Base-by-base conservation (phyloP, 1,140 invertebrate genomes). In the Brachystomella parvula region DNA sequence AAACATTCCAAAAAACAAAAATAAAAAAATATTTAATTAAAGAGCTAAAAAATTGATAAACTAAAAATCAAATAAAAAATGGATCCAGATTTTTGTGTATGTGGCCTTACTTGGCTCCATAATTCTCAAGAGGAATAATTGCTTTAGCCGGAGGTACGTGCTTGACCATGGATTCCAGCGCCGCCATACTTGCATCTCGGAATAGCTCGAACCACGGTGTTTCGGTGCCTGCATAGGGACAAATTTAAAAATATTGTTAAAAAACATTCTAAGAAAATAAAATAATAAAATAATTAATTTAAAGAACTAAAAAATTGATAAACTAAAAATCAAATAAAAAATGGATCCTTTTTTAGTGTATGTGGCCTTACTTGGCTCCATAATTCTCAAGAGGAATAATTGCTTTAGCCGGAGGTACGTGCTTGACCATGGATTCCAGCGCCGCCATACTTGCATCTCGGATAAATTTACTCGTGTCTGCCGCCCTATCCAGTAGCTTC, bases 391-490 rank as follows among this genome's bases (percentile, higher is more conserved):
- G 78, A 24, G 83, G 81, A 17, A 76, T 57, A 3, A 87, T 79
- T 35, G 80, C 80, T 77, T 84, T 84, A 31, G 78, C 77, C 47
- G 82, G 84, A 67, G 79, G 83, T 47, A 88, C 75, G 74, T 85
- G 83, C 57, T 89, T 85, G 32, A 91, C 83, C 84, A 96, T 88
- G 3, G 83, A 80, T 70, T 87, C 86, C 32, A 98, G 75, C 26
- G 92, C 89, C n/a, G 82, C 80, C 21, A 89, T 87, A 15, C 90
- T 87, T 77, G 96, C 94, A 21, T 87, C 88, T 44, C 92, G 81
- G 29, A 97, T 81, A 76, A 97, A 98, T 72, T 87, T 87, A 77
- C 95, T 96, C 1, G 91, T 95, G 75, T 97, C 94, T 0, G 90
- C 90, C 44, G 89, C 90, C 72, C 93, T 86, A 67, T 90, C 86